Evolutionary conservation across 1,140 invertebrate species (phyloP).

Genomic region (Hetaerina americana): DNA sequence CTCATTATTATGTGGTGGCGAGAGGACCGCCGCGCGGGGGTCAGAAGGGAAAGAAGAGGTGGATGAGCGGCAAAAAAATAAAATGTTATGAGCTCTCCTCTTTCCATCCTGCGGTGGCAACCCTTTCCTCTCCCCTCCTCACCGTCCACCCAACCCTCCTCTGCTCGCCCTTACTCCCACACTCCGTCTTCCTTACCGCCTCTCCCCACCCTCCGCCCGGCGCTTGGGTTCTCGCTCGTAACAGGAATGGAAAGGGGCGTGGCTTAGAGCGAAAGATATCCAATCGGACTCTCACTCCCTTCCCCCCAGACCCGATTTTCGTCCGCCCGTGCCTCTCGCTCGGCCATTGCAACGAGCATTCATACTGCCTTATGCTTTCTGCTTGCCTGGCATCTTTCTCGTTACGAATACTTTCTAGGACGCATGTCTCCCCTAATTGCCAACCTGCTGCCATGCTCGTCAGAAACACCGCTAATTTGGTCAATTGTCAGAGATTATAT

Average conservation of each 20-base stretch:
- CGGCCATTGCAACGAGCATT: background rate
- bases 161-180: too few relatives aligned
- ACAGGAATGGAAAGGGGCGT: background rate
- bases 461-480: too few relatives aligned
- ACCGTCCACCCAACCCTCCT: too few relatives aligned
- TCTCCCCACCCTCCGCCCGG: background rate
- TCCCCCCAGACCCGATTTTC: background rate
- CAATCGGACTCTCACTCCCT: background rate
- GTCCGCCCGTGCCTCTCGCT: background rate
- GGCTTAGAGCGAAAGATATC: background rate
- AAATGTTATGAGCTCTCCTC: too few relatives aligned
- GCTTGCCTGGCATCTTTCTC: background rate
- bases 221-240: background rate
- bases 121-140: too few relatives aligned
- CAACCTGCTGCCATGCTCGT: background rate
- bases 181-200: too few relatives aligned
- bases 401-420: background rate
- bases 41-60: too few relatives aligned
- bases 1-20: too few relatives aligned
- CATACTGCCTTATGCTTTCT: background rate
- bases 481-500: too few relatives aligned
- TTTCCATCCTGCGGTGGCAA: too few relatives aligned
- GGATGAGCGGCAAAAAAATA: too few relatives aligned
- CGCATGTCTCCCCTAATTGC: background rate
- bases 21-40: too few relatives aligned